Evolutionary conservation across 2,888 invertebrate species (phyloP), one percentile per base, ranked within the genome.

Genomic region (Oithona nana): DNA sequence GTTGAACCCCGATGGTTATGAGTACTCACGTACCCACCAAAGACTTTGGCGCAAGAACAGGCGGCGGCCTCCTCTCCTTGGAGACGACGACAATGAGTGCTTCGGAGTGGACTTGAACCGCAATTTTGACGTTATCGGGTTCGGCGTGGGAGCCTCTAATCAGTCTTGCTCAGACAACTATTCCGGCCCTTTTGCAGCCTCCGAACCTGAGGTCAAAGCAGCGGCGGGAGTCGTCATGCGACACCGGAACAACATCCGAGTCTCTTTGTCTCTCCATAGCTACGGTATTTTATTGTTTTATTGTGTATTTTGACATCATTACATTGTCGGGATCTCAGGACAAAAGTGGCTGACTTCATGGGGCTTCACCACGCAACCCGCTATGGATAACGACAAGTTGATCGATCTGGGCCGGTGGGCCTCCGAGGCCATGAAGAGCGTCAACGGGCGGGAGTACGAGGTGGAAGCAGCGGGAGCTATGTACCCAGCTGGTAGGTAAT

Each of bases 81-180:
- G n/a, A n/a, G n/a, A n/a, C n/a, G n/a, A n/a, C n/a, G 54, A 29
- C 26, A 54, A 28, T 20, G 13, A 4, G 28, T 62, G 62, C 62
- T 56, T 24, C 30, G 62, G 62, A 31, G 62, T 62, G 13, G 62
- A 62, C 26, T 31, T 62, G 31, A 62, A 62, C 48, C 28, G 62
- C 3, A 62, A 62, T 28, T 62, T 39, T 31, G 28, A 56, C 26
- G 62, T 62, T 4, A 54, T 22, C 16, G 62, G 62, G 20, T 57
- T 31, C 30, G 61, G 61, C n/a, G 64, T 60, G 2, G 58, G 63
- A 22, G 64, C 64, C 6, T 55, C 56, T 22, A 16, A 16, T 30
- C 28, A 64, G 49, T 56, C 65, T 16, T 65, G 65, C 28, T 56
- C 63, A 16, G 65, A 65, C 29, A 50, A 61, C n/a, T 65, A 61